phyloP scores from a whole-genome alignment of 2,888 invertebrate genomes.

The Clistopyga incitator region DNA sequence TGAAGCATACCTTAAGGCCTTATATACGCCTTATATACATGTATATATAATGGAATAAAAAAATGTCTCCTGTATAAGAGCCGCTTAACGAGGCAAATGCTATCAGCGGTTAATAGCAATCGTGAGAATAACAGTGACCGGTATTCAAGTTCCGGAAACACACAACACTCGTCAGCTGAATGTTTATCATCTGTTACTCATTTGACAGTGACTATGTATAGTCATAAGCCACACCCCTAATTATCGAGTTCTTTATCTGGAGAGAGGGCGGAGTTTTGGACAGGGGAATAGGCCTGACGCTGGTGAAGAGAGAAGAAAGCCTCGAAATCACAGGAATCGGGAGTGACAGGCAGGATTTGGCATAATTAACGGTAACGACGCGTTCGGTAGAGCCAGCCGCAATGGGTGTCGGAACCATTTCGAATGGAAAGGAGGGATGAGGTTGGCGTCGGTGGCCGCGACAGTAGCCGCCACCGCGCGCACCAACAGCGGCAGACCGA shows the following conservation, averaged over 20 bases:
- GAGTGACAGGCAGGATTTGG: conserved; percentile 64
- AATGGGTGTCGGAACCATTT: conserved; percentile 67
- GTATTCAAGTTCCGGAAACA: background rate
- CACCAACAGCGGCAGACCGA: conserved; percentile 53
- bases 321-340: conserved; percentile 60
- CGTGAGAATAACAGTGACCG: conserved; percentile 27
- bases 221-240: conserved; percentile 39
- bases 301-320: conserved; percentile 41
- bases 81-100: no score
- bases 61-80: no score
- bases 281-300: background rate
- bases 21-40: no score
- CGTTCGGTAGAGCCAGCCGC: conserved; percentile 54
- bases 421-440: conserved; percentile 64
- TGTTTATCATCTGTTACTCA: conserved; percentile 59
- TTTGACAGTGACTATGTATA: conserved; percentile 3
- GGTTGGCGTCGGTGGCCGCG: conserved; percentile 52
- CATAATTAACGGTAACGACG: conserved; percentile 72
- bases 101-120: background rate
- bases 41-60: no score
- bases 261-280: conserved; percentile 15
- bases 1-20: no score
- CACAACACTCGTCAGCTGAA: conserved; percentile 22
- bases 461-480: conserved; percentile 37
- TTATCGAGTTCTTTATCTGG: conserved; percentile 53